These are phyloP conservation scores for Drosophila trapezifrons DNA, from an alignment of 1,140 invertebrate genomes.

Conservation along the genomic window DNA sequence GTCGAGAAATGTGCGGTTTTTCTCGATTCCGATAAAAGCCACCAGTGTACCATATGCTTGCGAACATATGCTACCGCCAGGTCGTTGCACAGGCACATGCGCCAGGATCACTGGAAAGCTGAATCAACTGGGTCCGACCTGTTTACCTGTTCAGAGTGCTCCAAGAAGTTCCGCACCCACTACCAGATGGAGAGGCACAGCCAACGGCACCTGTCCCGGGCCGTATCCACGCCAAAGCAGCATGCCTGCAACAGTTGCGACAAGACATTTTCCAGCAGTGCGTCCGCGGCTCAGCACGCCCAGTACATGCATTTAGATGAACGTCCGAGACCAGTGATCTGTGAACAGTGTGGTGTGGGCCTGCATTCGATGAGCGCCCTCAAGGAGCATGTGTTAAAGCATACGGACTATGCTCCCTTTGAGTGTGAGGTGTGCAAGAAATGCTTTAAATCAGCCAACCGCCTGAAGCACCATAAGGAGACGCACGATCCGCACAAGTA, in stretches of 20 bases:
- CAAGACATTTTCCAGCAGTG: constrained; percentile 72
- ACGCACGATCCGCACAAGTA: constrained; percentile 85
- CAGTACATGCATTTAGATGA: constrained; percentile 84
- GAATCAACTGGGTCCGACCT: constrained; percentile 3
- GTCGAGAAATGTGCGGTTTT: not conserved
- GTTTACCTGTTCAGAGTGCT: constrained; percentile 48
- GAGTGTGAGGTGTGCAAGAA: constrained; percentile 85
- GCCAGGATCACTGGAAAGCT: constrained; percentile 51
- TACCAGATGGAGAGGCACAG: constrained; percentile 51
- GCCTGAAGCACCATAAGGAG: constrained; percentile 81
- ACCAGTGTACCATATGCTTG: constrained; percentile 56
- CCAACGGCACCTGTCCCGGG: constrained; percentile 55
- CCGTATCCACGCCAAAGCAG: constrained; percentile 54
- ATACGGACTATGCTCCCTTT: constrained; percentile 84
- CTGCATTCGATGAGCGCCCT: constrained; percentile 84
- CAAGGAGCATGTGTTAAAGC: constrained; percentile 84
- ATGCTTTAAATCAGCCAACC: constrained; percentile 75
- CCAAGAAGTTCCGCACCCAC: constrained; percentile 51
- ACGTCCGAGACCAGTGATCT: constrained; percentile 84
- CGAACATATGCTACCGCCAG: constrained; percentile 34
- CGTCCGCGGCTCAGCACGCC: constrained; percentile 78
- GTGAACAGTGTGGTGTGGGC: constrained; percentile 84
- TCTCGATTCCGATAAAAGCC: constrained; percentile 8
- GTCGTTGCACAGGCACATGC: constrained; percentile 55
- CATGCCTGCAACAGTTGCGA: constrained; percentile 61